phyloP scores from a whole-genome alignment of 2,888 invertebrate species.

The Acrocera orbiculus region DNA sequence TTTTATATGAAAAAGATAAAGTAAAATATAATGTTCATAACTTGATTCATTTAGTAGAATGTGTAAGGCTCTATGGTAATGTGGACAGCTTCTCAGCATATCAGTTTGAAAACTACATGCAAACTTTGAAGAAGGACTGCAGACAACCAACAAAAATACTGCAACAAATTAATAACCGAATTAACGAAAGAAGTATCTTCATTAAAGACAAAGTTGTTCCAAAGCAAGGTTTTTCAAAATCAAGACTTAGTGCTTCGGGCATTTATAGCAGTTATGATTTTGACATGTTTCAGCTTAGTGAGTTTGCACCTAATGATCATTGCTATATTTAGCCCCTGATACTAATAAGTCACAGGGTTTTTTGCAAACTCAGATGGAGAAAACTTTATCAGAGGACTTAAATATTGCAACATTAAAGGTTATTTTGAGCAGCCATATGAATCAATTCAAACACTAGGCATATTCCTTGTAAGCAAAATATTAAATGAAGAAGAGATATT shows the following conservation, averaged over 20 bases:
- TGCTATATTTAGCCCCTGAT: not conserved
- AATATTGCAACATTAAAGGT: not conserved
- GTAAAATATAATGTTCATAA: not conserved
- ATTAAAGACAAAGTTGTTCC: not conserved
- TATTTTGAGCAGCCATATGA: not conserved
- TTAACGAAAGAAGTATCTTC: not conserved
- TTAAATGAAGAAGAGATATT: not conserved
- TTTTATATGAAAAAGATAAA: not conserved
- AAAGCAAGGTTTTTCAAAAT: no score
- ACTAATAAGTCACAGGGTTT: constrained; percentile 1
- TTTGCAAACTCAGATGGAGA: not conserved
- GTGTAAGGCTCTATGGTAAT: not conserved
- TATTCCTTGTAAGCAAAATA: not conserved
- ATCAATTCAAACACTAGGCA: not conserved
- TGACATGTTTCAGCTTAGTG: not conserved
- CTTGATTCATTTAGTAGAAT: not conserved
- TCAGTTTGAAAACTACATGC: constrained; percentile 2
- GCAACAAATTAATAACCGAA: constrained; percentile 3
- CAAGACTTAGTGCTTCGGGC: no score
- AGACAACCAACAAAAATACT: constrained; percentile 1
- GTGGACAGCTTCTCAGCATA: constrained; percentile 5
- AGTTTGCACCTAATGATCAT: not conserved
- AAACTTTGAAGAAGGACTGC: constrained; percentile 1
- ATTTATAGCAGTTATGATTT: not conserved
- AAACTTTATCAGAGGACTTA: not conserved